Conservation (phyloP, 2,888 invertebrate genomes). For the Amiota mariae region DNA sequence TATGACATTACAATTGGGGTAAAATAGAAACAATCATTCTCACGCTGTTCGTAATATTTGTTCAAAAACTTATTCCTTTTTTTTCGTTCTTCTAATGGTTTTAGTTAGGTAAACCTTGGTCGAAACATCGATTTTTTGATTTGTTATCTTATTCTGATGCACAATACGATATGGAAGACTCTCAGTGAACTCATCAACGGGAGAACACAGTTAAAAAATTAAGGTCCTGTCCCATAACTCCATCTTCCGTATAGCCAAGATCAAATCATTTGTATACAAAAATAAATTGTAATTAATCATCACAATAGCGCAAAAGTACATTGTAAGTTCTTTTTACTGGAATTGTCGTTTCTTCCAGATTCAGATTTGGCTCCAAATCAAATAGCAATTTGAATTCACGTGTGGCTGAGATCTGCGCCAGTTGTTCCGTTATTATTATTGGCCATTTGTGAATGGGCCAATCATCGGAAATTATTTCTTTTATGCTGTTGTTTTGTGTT, state of each 20-base stretch:
- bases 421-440: conserved; percentile 44
- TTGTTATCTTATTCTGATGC: neutral
- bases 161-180: conserved; percentile 69
- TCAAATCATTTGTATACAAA: conserved; percentile 81
- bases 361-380: no score
- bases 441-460: no score
- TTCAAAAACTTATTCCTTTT: conserved; percentile 60
- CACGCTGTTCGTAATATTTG: no score
- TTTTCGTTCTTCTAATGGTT: conserved; percentile 44
- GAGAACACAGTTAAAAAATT: conserved; percentile 86
- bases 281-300: conserved; percentile 42
- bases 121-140: conserved; percentile 30
- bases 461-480: no score
- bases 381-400: no score
- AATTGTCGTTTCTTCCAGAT: no score
- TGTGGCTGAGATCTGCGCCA: conserved; percentile 48
- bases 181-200: conserved; percentile 76
- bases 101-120: conserved; percentile 67
- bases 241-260: conserved; percentile 90
- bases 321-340: conserved; percentile 26
- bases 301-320: conserved; percentile 55
- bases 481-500: conserved; percentile 46
- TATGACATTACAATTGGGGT: conserved; percentile 69
- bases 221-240: conserved; percentile 94
- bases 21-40: conserved; percentile 71